phyloP scores from a whole-genome alignment of 2,113 vertebrate genomes.

The Electrona antarctica region DNA sequence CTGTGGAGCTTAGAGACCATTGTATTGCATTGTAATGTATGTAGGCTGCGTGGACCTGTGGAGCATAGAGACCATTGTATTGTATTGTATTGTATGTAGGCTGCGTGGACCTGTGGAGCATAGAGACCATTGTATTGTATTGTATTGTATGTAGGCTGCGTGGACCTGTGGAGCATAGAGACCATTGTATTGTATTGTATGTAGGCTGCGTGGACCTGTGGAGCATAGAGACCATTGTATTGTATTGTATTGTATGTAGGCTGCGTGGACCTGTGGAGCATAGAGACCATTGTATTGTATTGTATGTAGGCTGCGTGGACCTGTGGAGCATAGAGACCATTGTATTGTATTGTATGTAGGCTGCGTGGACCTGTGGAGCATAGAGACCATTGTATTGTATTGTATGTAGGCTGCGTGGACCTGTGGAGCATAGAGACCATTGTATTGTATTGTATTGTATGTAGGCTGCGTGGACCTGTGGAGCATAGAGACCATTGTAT shows the following conservation, averaged over 20 bases:
- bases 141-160: constrained; percentile 73
- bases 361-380: constrained; percentile 90
- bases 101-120: constrained; percentile 90
- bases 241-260: constrained; percentile 67
- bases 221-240: constrained; percentile 85
- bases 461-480: constrained; percentile 90
- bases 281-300: constrained; percentile 62
- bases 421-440: constrained; percentile 88
- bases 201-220: constrained; percentile 90
- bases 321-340: constrained; percentile 88
- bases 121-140: constrained; percentile 70
- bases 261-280: constrained; percentile 90
- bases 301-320: constrained; percentile 82
- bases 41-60: constrained; percentile 90
- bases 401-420: constrained; percentile 82
- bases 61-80: constrained; percentile 85
- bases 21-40: background rate
- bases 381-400: constrained; percentile 62
- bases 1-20: constrained; percentile 88
- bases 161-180: constrained; percentile 90
- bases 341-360: constrained; percentile 67
- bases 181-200: constrained; percentile 1
- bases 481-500: constrained; percentile 85
- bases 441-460: background rate
- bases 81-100: constrained; percentile 67